Evolutionary conservation across 2,888 invertebrate species (phyloP).

Genomic region (Xanthorhoe designata): DNA sequence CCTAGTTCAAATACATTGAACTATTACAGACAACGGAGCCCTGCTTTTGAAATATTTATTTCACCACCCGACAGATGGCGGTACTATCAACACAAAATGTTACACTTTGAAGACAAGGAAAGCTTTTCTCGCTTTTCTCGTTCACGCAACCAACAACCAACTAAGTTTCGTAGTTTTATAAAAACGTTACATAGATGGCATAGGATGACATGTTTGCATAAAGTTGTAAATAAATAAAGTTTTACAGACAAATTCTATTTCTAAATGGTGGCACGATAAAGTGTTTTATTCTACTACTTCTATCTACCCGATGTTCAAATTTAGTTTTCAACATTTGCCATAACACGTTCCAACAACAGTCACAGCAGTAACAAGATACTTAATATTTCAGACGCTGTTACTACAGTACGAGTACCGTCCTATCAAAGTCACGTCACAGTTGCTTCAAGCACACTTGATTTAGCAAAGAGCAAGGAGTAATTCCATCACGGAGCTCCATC

Average conservation of each 20-base stretch:
- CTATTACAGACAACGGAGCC: not conserved
- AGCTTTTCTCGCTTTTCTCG: not conserved
- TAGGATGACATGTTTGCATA: not conserved
- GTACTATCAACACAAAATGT: not conserved
- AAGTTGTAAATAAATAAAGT: not conserved
- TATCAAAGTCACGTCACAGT: not conserved
- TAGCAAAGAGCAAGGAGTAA: not conserved
- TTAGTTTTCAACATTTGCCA: not conserved
- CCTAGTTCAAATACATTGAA: conserved; percentile 5
- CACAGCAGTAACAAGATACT: not conserved
- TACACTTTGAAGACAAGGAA: not conserved
- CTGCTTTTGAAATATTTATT: not conserved
- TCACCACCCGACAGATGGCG: conserved; percentile 19
- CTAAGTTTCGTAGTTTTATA: not conserved
- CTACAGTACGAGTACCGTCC: not conserved
- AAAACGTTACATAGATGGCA: not conserved
- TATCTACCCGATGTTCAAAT: not conserved
- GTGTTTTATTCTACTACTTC: too few relatives aligned
- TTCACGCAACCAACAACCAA: not conserved
- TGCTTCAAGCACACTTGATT: not conserved
- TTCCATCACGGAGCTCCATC: not conserved
- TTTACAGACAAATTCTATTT: not conserved
- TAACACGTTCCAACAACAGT: not conserved
- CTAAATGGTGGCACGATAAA: not conserved
- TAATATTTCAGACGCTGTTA: not conserved